These are phyloP conservation scores for Melolontha melolontha DNA, from an alignment of 2,888 invertebrate genomes.

Conservation along the genomic window DNA sequence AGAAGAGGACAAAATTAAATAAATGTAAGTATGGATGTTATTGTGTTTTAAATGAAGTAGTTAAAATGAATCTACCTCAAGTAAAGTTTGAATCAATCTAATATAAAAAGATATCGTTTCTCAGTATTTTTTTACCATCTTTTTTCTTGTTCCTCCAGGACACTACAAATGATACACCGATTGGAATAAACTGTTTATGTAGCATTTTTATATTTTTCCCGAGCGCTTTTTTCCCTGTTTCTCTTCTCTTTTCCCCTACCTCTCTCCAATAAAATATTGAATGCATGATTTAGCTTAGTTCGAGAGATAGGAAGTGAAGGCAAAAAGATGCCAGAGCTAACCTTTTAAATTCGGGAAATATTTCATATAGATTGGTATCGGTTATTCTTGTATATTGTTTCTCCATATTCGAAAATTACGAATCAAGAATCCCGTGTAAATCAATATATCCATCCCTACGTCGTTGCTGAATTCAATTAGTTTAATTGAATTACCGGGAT, in stretches of 20 bases:
- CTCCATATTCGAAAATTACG: too few species aligned
- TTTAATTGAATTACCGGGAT: constrained; percentile 4
- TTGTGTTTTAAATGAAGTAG: too few species aligned
- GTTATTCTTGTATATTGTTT: too few species aligned
- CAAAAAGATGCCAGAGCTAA: constrained; percentile 21
- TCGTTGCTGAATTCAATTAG: constrained; percentile 9
- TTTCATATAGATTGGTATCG: constrained; percentile 9
- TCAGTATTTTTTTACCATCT: constrained; percentile 6
- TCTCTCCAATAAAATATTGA: constrained; percentile 16
- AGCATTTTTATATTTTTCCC: constrained; percentile 25
- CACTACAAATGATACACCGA: constrained; percentile 15
- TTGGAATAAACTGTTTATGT: constrained; percentile 14
- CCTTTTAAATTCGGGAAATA: constrained; percentile 24
- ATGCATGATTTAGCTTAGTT: constrained; percentile 11
- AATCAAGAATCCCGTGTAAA: too few species aligned
- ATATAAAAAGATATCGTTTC: background rate
- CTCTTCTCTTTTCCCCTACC: background rate
- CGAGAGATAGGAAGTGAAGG: constrained; percentile 2
- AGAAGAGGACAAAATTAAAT: too few species aligned
- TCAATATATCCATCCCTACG: background rate
- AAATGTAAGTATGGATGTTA: too few species aligned
- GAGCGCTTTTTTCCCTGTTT: constrained; percentile 5
- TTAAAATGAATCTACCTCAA: too few species aligned
- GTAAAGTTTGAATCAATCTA: too few species aligned
- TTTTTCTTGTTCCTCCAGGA: constrained; percentile 4